Evolutionary conservation across 2,888 invertebrate genomes (phyloP), one percentile per base, ranked within the genome.

Genomic region (Eristalinus aeneus): DNA sequence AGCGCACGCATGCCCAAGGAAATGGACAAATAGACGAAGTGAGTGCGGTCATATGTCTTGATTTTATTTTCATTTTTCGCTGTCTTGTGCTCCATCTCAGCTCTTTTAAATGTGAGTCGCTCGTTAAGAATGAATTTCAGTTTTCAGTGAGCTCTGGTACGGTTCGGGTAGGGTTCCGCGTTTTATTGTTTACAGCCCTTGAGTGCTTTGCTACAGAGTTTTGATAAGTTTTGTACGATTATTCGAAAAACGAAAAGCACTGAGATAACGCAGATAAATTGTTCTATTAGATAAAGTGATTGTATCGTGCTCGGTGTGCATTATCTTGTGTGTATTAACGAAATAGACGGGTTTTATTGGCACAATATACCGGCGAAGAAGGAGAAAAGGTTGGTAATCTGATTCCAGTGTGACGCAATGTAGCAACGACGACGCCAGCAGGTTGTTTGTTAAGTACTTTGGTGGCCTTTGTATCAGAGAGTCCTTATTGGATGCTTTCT

Each of bases 121-220:
- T 69, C 68, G 58, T 22, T 65, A 16, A 16, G n/a, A 69, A 67
- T 77, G 54, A 73, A 73, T 53, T 85, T 85, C 60, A 85, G 85
- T 85, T 85, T 81, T 69, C n/a, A 85, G 64, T 81, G 76, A 81
- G 73, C 85, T 85, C 73, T 85, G 64, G 32, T n/a, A 73, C 69
- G 64, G 20, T 63, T 64, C 81, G 76, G 64, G 11, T 11, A 64
- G 76, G 39, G 58, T 73, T 63, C 20, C 20, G 3, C 12, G 27
- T 27, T 5, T 27, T 5, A 27, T 20, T 27, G 64, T 10, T n/a
- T 12, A 39, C 39, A 39, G 2, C 12, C 39, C 39, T 4, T 20
- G 16, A 0, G 20, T n/a, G 9, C 22, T 27, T 12, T 60, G 8
- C 39, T 27, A 58, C 16, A 12, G 46, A 16, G 22, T 34, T 20